phyloP scores from a whole-genome alignment of 2,113 vertebrate species.

The Turnix velox region DNA sequence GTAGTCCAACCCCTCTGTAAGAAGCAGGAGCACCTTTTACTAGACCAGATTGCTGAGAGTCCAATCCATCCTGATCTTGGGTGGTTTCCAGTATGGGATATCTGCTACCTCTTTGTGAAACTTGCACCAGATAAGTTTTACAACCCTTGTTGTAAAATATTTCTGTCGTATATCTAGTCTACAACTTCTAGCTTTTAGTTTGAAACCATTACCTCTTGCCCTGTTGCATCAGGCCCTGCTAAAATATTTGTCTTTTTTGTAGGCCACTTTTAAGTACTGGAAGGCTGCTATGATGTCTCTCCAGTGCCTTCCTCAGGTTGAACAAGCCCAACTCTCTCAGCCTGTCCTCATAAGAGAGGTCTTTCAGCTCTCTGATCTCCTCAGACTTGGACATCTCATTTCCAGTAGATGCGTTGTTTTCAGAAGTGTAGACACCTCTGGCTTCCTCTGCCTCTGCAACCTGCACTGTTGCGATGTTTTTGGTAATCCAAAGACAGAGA shows the following conservation, averaged over 20 bases:
- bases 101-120: neutral
- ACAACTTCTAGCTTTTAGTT: neutral
- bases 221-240: neutral
- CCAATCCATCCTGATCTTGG: neutral
- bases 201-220: neutral
- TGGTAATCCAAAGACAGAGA: neutral
- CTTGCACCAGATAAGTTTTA: neutral
- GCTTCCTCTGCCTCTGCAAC: neutral
- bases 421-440: rapidly evolving
- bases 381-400: neutral
- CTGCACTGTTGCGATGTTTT: neutral
- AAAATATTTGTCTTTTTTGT: neutral
- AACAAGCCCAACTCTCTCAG: neutral
- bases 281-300: neutral
- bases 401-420: neutral
- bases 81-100: neutral
- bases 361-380: neutral
- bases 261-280: neutral
- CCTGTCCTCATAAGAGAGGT: neutral
- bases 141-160: neutral
- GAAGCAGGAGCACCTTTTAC: neutral
- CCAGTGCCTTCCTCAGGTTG: neutral
- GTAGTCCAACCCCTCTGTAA: neutral
- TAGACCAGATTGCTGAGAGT: neutral
- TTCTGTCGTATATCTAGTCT: neutral